phyloP scores from a whole-genome alignment of 2,888 invertebrate species.

The Phengaris arion region DNA sequence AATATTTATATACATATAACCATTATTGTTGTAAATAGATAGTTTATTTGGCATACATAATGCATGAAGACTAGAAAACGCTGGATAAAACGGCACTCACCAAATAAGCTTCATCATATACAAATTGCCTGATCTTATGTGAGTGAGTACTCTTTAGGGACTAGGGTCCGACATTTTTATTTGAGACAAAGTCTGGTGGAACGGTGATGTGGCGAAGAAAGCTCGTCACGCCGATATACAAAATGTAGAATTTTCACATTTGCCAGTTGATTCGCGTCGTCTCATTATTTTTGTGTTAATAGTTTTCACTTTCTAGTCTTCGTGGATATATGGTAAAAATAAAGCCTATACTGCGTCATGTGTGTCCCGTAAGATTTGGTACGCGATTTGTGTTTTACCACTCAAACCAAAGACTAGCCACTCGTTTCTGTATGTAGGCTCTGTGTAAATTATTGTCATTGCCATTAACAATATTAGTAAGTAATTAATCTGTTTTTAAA shows the following conservation, averaged over 20 bases:
- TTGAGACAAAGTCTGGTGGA: no score
- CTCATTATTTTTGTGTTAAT: background rate
- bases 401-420: slow-evolving; percentile 70
- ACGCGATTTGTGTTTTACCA: slow-evolving; percentile 54
- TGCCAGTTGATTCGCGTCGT: background rate
- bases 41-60: slow-evolving; percentile 60
- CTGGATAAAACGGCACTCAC: no score
- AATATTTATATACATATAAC: slow-evolving; percentile 66
- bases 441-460: slow-evolving; percentile 31
- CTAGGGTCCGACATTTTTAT: no score
- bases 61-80: background rate
- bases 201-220: no score
- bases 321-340: background rate
- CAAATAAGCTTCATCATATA: no score
- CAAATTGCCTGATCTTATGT: no score
- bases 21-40: slow-evolving; percentile 75
- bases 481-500: slow-evolving; percentile 20
- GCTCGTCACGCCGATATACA: no score
- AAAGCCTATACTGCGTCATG: background rate
- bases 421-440: slow-evolving; percentile 47
- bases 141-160: no score
- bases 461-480: background rate
- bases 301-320: background rate
- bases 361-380: slow-evolving; percentile 31
- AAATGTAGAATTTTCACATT: no score